A percentile compares a stretch with the other conserved stretches of the same genome.
Evolutionary conservation across 2,113 vertebrate species (phyloP).

Genomic region (Elephantulus edwardii): DNA sequence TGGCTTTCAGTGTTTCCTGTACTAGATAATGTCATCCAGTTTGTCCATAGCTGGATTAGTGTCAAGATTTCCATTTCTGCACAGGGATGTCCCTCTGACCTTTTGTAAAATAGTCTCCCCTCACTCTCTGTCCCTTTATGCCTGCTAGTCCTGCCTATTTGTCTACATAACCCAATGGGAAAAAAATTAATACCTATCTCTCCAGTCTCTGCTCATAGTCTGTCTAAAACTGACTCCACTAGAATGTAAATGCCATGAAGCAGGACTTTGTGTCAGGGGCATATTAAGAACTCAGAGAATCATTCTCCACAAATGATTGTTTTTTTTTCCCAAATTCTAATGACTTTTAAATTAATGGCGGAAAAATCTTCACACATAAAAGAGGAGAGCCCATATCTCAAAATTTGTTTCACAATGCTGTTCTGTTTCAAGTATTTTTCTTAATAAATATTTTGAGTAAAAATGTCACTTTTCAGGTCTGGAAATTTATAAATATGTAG

Average conservation of each 20-base stretch:
- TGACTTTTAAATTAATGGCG: background rate
- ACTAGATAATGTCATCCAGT: background rate
- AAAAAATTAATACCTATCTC: background rate
- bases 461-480: background rate
- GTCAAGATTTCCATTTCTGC: background rate
- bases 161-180: background rate
- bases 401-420: background rate
- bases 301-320: background rate
- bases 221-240: background rate
- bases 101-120: background rate
- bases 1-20: background rate
- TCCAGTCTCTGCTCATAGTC: background rate
- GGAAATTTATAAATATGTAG: background rate
- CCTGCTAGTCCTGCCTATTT: background rate
- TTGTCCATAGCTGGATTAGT: background rate
- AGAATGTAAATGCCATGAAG: background rate
- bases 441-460: conserved; percentile 41
- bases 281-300: background rate
- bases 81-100: background rate
- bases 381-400: background rate
- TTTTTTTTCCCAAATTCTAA: conserved; percentile 9
- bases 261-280: background rate
- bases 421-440: background rate
- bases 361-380: background rate
- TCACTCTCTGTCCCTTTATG: background rate